Evolutionary conservation across 1,140 invertebrate species (phyloP).

Genomic region (Apis dorsata): DNA sequence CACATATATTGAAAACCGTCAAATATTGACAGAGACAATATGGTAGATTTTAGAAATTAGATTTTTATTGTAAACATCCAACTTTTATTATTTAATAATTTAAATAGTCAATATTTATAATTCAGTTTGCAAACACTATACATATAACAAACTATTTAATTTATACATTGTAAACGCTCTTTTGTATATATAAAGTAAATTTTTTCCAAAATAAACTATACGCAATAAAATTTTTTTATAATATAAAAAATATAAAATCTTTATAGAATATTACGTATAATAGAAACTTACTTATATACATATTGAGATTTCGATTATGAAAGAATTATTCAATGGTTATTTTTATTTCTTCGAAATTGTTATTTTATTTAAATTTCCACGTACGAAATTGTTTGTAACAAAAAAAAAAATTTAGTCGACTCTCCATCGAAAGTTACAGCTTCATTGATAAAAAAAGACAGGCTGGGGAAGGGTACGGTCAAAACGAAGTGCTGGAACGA

Average conservation of each 20-base stretch:
- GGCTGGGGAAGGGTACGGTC: conserved; percentile 1
- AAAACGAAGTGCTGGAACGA: conserved; percentile 8
- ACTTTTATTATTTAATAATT: neutral
- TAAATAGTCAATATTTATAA: neutral
- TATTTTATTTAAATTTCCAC: neutral
- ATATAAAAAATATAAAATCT: too few species aligned
- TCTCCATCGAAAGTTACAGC: neutral
- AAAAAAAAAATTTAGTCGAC: neutral
- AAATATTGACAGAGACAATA: conserved; percentile 8
- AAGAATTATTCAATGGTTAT: too few species aligned
- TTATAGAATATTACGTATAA: too few species aligned
- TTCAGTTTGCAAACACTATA: neutral
- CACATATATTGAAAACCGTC: neutral
- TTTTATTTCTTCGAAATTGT: neutral
- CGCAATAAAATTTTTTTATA: too few species aligned
- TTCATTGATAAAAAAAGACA: conserved; percentile 25
- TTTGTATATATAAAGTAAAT: neutral
- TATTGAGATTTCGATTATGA: too few species aligned
- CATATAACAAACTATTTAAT: neutral
- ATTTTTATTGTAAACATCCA: neutral
- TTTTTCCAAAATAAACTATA: too few species aligned
- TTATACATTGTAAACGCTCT: neutral
- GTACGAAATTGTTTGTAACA: too few species aligned
- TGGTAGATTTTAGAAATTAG: too few species aligned
- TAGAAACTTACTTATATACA: too few species aligned